A percentile compares a stretch with the other conserved stretches of the same genome.
These are phyloP conservation scores for Rattus rattus DNA, from an alignment of 2,113 vertebrate genomes.

Conservation along the genomic window DNA sequence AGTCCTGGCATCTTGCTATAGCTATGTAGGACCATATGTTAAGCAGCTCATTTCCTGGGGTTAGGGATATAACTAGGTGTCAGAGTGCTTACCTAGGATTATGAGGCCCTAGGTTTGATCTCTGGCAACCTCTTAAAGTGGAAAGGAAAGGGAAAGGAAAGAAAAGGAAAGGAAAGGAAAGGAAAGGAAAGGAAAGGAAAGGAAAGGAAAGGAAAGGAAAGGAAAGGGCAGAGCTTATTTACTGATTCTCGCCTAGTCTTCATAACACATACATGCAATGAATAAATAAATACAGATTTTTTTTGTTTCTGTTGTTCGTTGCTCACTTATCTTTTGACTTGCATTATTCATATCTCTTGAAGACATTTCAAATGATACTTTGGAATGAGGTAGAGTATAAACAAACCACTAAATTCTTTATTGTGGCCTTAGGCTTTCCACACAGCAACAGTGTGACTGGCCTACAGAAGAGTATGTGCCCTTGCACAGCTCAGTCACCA, in stretches of 20 bases:
- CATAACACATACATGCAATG: neutral
- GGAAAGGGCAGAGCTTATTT: neutral
- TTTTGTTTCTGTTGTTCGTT: slow-evolving; percentile 12
- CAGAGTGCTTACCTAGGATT: neutral
- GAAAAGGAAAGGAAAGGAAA: too few relatives aligned
- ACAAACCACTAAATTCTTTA: slow-evolving; percentile 27
- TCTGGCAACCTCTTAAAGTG: neutral
- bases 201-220: too few relatives aligned
- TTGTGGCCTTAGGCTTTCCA: neutral
- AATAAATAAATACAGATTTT: slow-evolving; percentile 8
- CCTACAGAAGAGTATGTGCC: neutral
- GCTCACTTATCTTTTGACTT: slow-evolving; percentile 29
- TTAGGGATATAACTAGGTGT: neutral
- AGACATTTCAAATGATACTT: slow-evolving; percentile 39
- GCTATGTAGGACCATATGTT: neutral
- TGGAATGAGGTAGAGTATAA: slow-evolving; percentile 4
- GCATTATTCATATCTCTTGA: slow-evolving; percentile 55
- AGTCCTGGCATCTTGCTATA: neutral
- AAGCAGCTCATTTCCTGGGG: neutral
- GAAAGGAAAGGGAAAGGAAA: neutral
- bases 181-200: too few relatives aligned
- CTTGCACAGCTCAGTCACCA: neutral
- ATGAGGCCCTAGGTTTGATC: neutral
- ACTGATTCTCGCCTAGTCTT: neutral
- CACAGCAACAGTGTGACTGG: neutral